Evolutionary conservation across 2,888 invertebrate species (phyloP), one percentile per base, ranked within the genome.

Genomic region (Tromatobia lineatoria): DNA sequence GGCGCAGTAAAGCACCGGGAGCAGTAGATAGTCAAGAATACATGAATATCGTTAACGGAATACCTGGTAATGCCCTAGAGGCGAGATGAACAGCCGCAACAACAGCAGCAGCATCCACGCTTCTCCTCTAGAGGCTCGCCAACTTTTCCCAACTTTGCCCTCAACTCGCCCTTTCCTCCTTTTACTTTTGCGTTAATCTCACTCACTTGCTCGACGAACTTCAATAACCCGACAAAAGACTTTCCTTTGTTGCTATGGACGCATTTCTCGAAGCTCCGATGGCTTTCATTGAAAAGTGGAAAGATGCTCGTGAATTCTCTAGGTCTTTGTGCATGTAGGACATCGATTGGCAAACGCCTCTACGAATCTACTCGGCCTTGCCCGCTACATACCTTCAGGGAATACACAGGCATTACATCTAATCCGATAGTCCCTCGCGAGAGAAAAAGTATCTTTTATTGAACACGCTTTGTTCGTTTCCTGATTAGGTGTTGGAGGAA

Each of bases 41-140:
- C 82, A 79, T 70, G 70, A 83, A 83, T 79, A 75, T 79, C 64
- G 79, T 83, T 75, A 75, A 70, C 38, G 54, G 34, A 61, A 83
- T 70, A 70, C 23, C 52, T 34, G 25, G 70, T 45, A 70, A 79
- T 69, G 70, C 75, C 38, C 57, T 42, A n/a, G 52, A 69, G 69
- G 67, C 20, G 69, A 69, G 23, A 71, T 23, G 73, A 42, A 42
- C 18, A 13, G 42, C 50, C 23, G 50, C 50, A 38, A 50, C 45
- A 42, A 18, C 23, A 80, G 57, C 59, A 34, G 29, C 76, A 25
- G 13, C 50, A 77, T 10, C 25, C 66, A 18, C 73, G 38, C 38
- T 29, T 18, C 29, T 70, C 38, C 42, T 42, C 67, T 18, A 42
- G 59, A 71, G 34, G 25, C 50, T 61, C 64, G 23, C 38, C 34